Evolutionary conservation across 2,797 vertebrate species (phyloP), one percentile per base, ranked within the genome.

Genomic region (Enteromius trimaculatus): DNA sequence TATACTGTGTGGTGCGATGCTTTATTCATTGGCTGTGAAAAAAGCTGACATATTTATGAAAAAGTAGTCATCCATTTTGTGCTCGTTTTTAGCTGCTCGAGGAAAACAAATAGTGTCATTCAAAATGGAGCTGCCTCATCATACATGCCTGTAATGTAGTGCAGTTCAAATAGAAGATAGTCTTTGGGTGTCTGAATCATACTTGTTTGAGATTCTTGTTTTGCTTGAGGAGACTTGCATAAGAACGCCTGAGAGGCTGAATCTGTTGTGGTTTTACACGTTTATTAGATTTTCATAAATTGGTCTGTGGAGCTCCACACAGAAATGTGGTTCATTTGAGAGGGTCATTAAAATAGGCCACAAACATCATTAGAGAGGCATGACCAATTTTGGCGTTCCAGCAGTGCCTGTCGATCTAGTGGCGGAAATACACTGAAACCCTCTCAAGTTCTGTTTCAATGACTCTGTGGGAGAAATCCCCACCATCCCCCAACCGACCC

Each of bases 271-370:
- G 51, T 49, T 79, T 66, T 72, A n/a, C 34, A 21, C 66, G 23
- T 80, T 84, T 26, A n/a, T 65, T 81, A 9, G 77, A 69, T 86
- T 86, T 80, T 77, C 37, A 60, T 82, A 60, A 64, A 79, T 77
- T 76, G 39, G 51, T 68, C 79, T 70, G n/a, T n/a, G 31, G 44
- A 53, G 68, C 80, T 34, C 65, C 34, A 29, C 53, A 47, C 72
- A 86, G 72, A 89, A 84, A 87, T 87, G 66, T 82, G 82, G 77
- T 84, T 82, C 82, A 88, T 87, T 82, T 31, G 83, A 86, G 85
- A 87, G 85, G 66, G 70, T 77, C 81, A 77, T 85, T 88, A 84
- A 88, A 89, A 85, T 88, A 89, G 88, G 85, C 83, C 85, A 87
- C 81, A 49, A 85, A 82, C 88, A 86, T 86, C 83, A 80, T 87